Percentiles rank a stretch among this genome's conserved stretches.
phyloP scores from a whole-genome alignment of 2,113 vertebrate species.

The Dipodomys stephensi region DNA sequence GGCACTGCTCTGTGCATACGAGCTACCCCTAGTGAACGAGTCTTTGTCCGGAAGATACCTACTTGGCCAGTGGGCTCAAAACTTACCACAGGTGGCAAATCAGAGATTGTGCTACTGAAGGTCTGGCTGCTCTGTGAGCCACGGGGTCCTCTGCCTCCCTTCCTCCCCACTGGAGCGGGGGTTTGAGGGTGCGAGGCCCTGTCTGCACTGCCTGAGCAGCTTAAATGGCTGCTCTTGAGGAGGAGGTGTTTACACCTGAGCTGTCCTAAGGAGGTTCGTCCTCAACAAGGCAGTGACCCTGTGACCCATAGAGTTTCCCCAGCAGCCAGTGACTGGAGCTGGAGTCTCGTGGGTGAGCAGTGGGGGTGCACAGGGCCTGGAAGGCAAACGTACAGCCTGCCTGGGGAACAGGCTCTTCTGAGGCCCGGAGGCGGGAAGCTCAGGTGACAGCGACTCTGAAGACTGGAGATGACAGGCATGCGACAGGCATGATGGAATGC shows the following conservation, averaged over 20 bases:
- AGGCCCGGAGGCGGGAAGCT: background rate
- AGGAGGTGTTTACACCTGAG: background rate
- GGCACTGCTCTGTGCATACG: rapidly evolving
- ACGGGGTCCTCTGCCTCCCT: background rate
- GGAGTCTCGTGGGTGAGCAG: background rate
- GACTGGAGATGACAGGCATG: background rate
- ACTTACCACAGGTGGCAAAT: background rate
- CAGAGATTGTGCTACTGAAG: background rate
- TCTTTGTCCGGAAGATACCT: background rate
- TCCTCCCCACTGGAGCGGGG: background rate
- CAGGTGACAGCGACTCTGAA: background rate
- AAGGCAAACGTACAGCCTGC: no score
- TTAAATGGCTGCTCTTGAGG: background rate
- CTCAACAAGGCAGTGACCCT: background rate
- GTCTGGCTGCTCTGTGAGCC: background rate
- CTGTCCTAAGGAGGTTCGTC: background rate
- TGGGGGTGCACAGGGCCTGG: background rate
- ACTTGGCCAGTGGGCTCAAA: background rate
- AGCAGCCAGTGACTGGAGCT: background rate
- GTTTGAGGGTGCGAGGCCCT: background rate
- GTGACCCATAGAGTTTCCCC: no score
- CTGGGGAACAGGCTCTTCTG: background rate
- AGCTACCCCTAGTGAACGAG: background rate
- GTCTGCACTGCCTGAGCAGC: background rate
- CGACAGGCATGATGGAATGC: background rate